A percentile compares a stretch with the other conserved stretches of the same genome.
These are phyloP conservation scores for Patella depressa DNA, from an alignment of 2,888 invertebrate species.

Conservation along the genomic window DNA sequence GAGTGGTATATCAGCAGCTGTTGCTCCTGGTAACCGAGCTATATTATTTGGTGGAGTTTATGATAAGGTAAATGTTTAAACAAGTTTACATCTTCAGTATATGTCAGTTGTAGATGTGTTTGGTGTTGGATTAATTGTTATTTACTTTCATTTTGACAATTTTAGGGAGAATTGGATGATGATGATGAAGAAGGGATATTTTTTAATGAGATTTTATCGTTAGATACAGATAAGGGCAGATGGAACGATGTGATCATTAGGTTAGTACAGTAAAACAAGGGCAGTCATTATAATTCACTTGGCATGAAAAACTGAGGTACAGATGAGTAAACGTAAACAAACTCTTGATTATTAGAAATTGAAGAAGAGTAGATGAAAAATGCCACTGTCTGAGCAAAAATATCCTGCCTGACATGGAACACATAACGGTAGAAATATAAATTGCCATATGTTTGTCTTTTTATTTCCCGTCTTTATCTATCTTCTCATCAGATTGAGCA, in stretches of 20 bases:
- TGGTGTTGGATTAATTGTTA: neutral
- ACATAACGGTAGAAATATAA: neutral
- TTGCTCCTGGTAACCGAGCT: slow-evolving; percentile 78
- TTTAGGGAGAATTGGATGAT: slow-evolving; percentile 71
- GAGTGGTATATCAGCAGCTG: slow-evolving; percentile 79
- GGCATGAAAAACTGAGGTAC: too few species aligned
- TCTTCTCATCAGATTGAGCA: too few species aligned
- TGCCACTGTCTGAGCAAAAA: too few species aligned
- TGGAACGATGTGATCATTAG: slow-evolving; percentile 79
- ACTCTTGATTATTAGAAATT: too few species aligned
- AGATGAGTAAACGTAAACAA: too few species aligned
- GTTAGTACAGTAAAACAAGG: slow-evolving; percentile 38
- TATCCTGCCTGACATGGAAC: neutral
- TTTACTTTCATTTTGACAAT: neutral
- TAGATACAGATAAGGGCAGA: slow-evolving; percentile 82
- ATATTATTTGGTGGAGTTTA: slow-evolving; percentile 90
- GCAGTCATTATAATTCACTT: too few species aligned
- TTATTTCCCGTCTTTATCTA: too few species aligned
- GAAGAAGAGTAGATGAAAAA: too few species aligned
- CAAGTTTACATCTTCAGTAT: neutral
- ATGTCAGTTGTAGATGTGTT: neutral
- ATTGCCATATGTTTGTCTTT: too few species aligned
- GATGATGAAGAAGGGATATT: slow-evolving; percentile 86
- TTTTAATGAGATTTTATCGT: slow-evolving; percentile 82
- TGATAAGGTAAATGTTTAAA: slow-evolving; percentile 75